Evolutionary conservation across 2,888 invertebrate species (phyloP), one percentile per base, ranked within the genome.

Genomic region (Salticus scenicus): DNA sequence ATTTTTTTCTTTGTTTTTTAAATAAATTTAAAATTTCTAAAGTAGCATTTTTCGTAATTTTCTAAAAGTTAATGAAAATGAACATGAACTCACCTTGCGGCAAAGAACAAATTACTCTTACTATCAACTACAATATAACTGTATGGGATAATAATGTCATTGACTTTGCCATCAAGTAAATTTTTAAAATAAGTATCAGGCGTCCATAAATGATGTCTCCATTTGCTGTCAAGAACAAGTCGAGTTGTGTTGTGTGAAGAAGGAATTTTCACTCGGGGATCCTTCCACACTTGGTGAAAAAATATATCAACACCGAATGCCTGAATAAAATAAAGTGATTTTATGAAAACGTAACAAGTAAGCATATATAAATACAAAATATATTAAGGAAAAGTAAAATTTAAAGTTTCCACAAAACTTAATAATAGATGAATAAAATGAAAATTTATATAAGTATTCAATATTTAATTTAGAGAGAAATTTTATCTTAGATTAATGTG

Each of bases 131-230:
- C 76, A 71, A 88, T 83, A 47, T 88, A 88, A 20, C 76, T 80
- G 47, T 87, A 87, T 17, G 88, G 88, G 28, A 87, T 86, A 47
- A 88, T 88, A 63, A 88, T 87, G 41, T 83, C 79, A 37, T 86
- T 82, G 20, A 88, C 81, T 73, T 81, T 87, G n/a, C 88, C 88
- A n/a, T 87, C 86, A 7, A 88, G 77, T 0, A 88, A 74, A 64
- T 88, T 88, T 47, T 88, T 85, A 63, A 88, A 88, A 31, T 88
- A 88, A 10, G 87, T 88, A 57, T 88, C 88, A 0, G 88, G 88
- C 8, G 87, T 88, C 88, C 88, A 88, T 2, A 88, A 47, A 24
- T 86, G 71, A 0, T 75, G 76, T 17, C 84, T 31, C 88, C 88
- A 88, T 66, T 78, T 84, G n/a, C 71, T 78, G 70, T 88, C 84